These are phyloP conservation scores for Caenorhabditis briggsae DNA, from an alignment of 1,140 invertebrate genomes.

Conservation along the genomic window DNA sequence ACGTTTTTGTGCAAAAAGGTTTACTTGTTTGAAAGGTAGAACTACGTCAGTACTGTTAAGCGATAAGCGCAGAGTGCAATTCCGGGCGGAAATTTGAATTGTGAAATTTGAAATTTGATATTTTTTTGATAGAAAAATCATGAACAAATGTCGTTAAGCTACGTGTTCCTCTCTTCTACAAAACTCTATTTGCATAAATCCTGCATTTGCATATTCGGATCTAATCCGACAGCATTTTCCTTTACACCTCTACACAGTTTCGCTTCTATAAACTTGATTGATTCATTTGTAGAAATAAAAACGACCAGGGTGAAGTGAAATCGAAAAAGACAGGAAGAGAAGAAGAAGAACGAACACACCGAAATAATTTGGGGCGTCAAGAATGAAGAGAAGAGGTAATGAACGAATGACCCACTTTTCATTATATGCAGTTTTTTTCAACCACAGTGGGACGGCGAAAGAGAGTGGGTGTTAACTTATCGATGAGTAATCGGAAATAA, in stretches of 20 bases:
- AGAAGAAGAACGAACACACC: constrained; percentile 34
- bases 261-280: constrained; percentile 25
- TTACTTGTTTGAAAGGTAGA: neutral
- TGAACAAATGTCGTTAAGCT: neutral
- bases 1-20: neutral
- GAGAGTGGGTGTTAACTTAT: constrained; percentile 51
- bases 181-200: constrained; percentile 3
- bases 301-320: neutral
- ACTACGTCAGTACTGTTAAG: neutral
- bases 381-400: constrained; percentile 4
- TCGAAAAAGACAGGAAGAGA: neutral
- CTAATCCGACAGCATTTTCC: neutral
- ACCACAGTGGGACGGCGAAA: neutral
- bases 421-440: constrained; percentile 49
- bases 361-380: constrained; percentile 32
- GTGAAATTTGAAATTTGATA: constrained; percentile 6
- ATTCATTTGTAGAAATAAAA: constrained; percentile 7
- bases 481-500: constrained; percentile 44
- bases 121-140: neutral
- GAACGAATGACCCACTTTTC: constrained; percentile 47
- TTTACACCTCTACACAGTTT: constrained; percentile 13
- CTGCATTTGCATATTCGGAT: constrained; percentile 50
- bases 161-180: neutral
- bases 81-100: neutral
- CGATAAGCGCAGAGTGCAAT: constrained; percentile 4